Evolutionary conservation across 2,888 invertebrate species (phyloP).

Genomic region (Lasioglossum oenotherae): DNA sequence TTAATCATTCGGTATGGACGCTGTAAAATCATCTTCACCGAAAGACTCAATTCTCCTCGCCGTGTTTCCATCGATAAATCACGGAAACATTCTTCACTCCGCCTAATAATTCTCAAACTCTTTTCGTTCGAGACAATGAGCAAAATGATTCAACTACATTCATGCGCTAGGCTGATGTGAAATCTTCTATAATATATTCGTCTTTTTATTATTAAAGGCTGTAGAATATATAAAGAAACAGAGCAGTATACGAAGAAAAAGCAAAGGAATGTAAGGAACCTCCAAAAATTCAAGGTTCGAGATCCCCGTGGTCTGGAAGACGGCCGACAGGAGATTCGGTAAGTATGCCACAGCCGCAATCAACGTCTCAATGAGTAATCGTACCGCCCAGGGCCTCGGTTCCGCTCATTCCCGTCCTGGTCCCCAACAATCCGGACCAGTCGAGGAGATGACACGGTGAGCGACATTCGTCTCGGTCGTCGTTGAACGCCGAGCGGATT

Average conservation of each 20-base stretch:
- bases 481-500: slow-evolving; percentile 18
- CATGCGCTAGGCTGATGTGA: no score
- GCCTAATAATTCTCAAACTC: not conserved
- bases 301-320: slow-evolving; percentile 9
- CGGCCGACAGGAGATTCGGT: slow-evolving; percentile 30
- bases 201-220: not conserved
- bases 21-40: not conserved
- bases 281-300: slow-evolving; percentile 45
- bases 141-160: not conserved
- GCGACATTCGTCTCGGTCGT: slow-evolving; percentile 55
- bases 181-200: not conserved
- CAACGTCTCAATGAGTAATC: slow-evolving; percentile 72
- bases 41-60: not conserved
- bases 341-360: slow-evolving; percentile 69
- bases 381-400: slow-evolving; percentile 60
- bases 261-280: not conserved
- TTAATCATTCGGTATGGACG: not conserved
- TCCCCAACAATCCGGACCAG: slow-evolving; percentile 16
- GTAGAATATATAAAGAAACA: not conserved
- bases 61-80: not conserved
- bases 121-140: not conserved
- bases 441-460: slow-evolving; percentile 23
- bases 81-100: not conserved
- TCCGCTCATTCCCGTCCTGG: slow-evolving; percentile 47
- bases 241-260: not conserved